Percentiles rank a stretch among this genome's conserved stretches.
These are phyloP conservation scores for Bos javanicus DNA, from an alignment of 2,113 vertebrate species.

Conservation along the genomic window DNA sequence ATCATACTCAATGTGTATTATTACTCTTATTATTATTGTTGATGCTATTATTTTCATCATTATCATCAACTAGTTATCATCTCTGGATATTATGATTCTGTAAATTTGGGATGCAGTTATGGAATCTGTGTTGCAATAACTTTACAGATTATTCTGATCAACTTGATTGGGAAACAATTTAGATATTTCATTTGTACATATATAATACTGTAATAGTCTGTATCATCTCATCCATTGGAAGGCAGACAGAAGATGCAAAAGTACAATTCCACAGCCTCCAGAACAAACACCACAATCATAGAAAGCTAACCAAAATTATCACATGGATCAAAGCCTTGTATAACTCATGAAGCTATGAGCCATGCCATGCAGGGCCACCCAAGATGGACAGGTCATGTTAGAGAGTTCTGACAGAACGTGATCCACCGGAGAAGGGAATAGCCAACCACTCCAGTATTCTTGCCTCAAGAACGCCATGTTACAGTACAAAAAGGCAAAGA, in stretches of 20 bases:
- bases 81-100: not conserved
- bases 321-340: not conserved
- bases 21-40: not conserved
- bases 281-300: not conserved
- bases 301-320: not conserved
- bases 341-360: not conserved
- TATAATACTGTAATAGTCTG: not conserved
- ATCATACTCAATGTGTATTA: not conserved
- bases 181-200: not conserved
- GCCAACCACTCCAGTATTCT: not conserved
- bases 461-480: not conserved
- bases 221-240: not conserved
- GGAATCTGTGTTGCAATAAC: not conserved
- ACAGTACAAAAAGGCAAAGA: not conserved
- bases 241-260: not conserved
- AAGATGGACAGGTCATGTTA: not conserved
- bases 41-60: not conserved
- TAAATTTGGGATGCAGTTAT: not conserved
- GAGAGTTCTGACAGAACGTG: not conserved
- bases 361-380: not conserved
- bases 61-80: not conserved
- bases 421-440: not conserved
- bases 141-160: not conserved
- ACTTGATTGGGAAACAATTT: not conserved
- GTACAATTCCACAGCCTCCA: not conserved